These are phyloP conservation scores for Prionailurus viverrinus DNA, from an alignment of 2,113 vertebrate species.

Conservation along the genomic window DNA sequence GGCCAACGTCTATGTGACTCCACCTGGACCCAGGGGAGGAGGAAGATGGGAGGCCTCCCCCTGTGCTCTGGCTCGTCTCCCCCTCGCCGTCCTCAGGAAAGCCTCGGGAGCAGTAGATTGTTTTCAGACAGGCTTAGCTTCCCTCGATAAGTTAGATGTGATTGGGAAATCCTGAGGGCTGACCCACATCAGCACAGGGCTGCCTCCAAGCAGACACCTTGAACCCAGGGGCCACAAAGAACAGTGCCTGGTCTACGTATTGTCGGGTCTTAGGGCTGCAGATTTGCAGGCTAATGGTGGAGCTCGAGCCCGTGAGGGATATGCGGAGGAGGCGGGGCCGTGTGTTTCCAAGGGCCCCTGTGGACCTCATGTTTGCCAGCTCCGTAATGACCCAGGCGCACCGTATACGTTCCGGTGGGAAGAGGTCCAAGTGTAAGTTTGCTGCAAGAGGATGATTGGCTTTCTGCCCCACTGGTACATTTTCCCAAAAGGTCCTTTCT, in stretches of 20 bases:
- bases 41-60: neutral
- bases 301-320: neutral
- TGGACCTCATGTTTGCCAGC: neutral
- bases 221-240: neutral
- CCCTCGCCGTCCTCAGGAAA: neutral
- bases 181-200: neutral
- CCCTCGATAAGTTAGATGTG: neutral
- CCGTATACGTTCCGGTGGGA: neutral
- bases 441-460: neutral
- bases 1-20: neutral
- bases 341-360: neutral
- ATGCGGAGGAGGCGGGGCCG: accelerated
- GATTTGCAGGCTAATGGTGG: no score
- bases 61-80: neutral
- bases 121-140: neutral
- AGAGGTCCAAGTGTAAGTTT: neutral
- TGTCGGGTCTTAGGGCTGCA: neutral
- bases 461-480: neutral
- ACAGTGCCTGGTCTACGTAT: accelerated
- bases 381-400: neutral
- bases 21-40: neutral
- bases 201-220: neutral
- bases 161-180: neutral
- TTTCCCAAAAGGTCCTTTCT: neutral
- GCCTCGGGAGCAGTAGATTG: neutral